Evolutionary conservation across 2,888 invertebrate genomes (phyloP), one percentile per base, ranked within the genome.

Genomic region (Xylota segnis): DNA sequence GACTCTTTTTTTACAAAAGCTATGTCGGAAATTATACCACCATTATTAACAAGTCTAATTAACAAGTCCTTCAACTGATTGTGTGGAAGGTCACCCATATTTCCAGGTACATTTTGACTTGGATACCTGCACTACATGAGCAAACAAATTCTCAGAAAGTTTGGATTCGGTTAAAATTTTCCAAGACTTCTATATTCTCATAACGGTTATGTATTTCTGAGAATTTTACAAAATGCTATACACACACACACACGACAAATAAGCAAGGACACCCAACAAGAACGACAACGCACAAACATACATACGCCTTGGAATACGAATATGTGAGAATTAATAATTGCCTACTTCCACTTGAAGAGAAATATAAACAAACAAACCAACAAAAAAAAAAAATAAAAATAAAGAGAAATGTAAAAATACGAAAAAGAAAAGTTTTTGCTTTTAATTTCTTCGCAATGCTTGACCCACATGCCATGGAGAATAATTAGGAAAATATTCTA

Each of bases 401-500:
- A n/a, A n/a, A n/a, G n/a, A 23, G 1, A 23, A 23, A 23, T 23
- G 23, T 23, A 56, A 74, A 52, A 14, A 56, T n/a, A 56, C 37
- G 9, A 59, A 70, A 70, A 66, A 50, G 40, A 68, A 52, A 79
- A 70, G 37, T 63, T 70, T 56, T 61, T 78, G 16, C 18, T 83
- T 75, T 70, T 65, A 74, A 75, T 70, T 81, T 75, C 81, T 84
- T 81, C 43, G 81, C 70, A 70, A 75, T 65, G 70, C 84, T 84
- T 84, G 84, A 84, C 84, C 84, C 65, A 81, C 58, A 81, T 81
- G 45, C 40, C 70, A 65, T 81, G 74, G 58, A 70, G 45, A 81
- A 75, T 84, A 84, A 84, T 84, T 75, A 84, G 81, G 68, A 83
- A 84, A 81, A 84, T 75, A 52, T 81, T 75, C 23, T 66, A 32